A percentile compares a stretch with the other conserved stretches of the same genome.
Evolutionary conservation across 2,113 vertebrate genomes (phyloP).

Genomic region (Cebidichthys violaceus): DNA sequence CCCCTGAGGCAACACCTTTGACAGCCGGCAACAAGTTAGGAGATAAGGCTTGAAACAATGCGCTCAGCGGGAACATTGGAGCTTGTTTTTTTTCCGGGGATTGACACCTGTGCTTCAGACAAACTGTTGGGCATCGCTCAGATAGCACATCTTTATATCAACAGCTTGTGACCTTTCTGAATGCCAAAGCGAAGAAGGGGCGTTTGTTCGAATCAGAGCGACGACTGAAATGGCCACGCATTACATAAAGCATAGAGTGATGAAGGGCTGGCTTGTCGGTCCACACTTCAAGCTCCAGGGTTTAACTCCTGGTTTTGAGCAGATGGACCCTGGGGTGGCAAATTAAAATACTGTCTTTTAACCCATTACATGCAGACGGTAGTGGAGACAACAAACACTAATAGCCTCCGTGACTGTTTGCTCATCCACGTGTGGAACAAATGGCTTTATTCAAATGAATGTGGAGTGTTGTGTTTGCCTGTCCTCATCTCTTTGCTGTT

Average conservation of each 20-base stretch:
- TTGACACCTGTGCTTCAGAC: constrained; percentile 54
- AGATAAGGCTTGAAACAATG: constrained; percentile 65
- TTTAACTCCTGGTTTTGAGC: constrained; percentile 16
- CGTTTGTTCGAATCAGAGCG: constrained; percentile 54
- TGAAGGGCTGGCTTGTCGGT: neutral
- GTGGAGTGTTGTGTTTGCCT: neutral
- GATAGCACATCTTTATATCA: constrained; percentile 53
- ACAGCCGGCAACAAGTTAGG: constrained; percentile 55
- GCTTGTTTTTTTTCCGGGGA: constrained; percentile 34
- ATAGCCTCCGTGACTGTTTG: constrained; percentile 2
- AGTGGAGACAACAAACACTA: neutral
- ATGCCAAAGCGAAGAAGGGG: constrained; percentile 40
- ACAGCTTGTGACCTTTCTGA: constrained; percentile 70
- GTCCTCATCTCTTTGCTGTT: constrained; percentile 8
- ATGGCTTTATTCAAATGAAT: constrained; percentile 47
- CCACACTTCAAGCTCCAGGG: neutral
- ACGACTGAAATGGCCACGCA: neutral
- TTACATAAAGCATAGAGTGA: constrained; percentile 15
- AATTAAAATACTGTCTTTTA: constrained; percentile 27
- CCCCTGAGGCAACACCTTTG: constrained; percentile 64
- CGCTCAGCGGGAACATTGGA: constrained; percentile 27
- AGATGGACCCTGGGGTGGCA: neutral
- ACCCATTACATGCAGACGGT: neutral
- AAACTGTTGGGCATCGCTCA: constrained; percentile 39
- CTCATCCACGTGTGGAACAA: constrained; percentile 13